Base-by-base conservation (phyloP, 2,113 vertebrate species). In the Gnathonemus longibarbis region DNA sequence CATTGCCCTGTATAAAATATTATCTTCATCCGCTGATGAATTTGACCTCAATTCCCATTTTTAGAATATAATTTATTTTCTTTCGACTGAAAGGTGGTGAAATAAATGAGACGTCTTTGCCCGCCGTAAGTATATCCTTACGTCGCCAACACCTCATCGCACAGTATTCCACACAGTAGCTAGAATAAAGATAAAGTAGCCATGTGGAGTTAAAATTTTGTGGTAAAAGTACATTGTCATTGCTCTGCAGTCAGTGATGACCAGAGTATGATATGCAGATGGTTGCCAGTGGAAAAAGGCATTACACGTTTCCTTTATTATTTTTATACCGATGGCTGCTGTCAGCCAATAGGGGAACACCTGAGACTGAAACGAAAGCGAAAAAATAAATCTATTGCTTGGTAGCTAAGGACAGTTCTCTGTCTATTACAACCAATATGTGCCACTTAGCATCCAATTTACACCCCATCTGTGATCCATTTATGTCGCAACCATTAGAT, bases 361-460 rank as follows among this genome's bases (percentile, higher is more conserved):
- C 93, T 93, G 93, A 93, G 93, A 94, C 93, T 88, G 8, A 83
- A n/a, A 89, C 90, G 90, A 92, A 91, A 91, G 89, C 91, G 52
- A 84, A 21, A 53, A 91, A 91, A 89, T 94, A 92, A 94, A 95
- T 94, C 91, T 93, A 91, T 89, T 70, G 90, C 91, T 92, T 56
- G 77, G 92, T 89, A 90, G 58, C 92, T 90, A 88, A 89, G 92
- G 93, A 94, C 94, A 93, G 92, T 91, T 93, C 85, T 93, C 92
- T 90, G 90, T 94, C 94, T 93, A 94, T 96, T 94, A 94, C 91
- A 93, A 92, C 92, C 92, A 94, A 95, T 94, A 93, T 89, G 92
- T 92, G 92, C 92, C 93, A 95, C 94, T 94, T 94, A 94, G 91
- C 87, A 66, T 80, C 27, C 92, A 92, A 94, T 92, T 93, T 94